A percentile compares a stretch with the other conserved stretches of the same genome.
Evolutionary conservation across 2,888 invertebrate genomes (phyloP).

Genomic region (Andrena trimmerana): DNA sequence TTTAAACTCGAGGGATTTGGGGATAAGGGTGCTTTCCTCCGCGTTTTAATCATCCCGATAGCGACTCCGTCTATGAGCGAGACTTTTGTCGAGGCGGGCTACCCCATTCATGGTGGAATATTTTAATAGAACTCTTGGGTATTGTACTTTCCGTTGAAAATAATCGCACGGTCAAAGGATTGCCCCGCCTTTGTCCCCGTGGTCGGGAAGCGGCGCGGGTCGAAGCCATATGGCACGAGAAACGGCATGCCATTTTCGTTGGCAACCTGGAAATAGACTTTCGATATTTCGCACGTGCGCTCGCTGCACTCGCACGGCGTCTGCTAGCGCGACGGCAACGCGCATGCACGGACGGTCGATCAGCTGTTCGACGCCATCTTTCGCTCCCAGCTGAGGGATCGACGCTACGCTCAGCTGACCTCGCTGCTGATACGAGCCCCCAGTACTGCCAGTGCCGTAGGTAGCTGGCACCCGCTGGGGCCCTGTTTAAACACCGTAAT

Average conservation of each 20-base stretch:
- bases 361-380: conserved; percentile 83
- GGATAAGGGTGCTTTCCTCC: not conserved
- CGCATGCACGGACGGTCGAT: conserved; percentile 78
- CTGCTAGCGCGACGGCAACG: conserved; percentile 40
- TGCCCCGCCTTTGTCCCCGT: conserved; percentile 44
- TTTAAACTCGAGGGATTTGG: not conserved
- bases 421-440: conserved; percentile 74
- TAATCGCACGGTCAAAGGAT: conserved; percentile 58
- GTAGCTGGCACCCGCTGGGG: not conserved
- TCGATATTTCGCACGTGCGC: conserved; percentile 62
- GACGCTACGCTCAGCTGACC: conserved; percentile 82
- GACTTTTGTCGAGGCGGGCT: not conserved
- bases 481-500: not conserved
- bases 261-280: conserved; percentile 64
- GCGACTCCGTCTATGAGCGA: too few species aligned
- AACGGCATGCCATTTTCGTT: conserved; percentile 56
- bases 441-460: conserved; percentile 60
- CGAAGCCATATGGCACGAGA: conserved; percentile 60
- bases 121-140: conserved; percentile 34
- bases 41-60: not conserved
- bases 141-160: conserved; percentile 53
- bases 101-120: conserved; percentile 22
- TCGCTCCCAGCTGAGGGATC: conserved; percentile 81
- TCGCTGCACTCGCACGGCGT: conserved; percentile 29
- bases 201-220: conserved; percentile 21